phyloP scores from a whole-genome alignment of 1,140 invertebrate species.

The Papilio aristodemus region DNA sequence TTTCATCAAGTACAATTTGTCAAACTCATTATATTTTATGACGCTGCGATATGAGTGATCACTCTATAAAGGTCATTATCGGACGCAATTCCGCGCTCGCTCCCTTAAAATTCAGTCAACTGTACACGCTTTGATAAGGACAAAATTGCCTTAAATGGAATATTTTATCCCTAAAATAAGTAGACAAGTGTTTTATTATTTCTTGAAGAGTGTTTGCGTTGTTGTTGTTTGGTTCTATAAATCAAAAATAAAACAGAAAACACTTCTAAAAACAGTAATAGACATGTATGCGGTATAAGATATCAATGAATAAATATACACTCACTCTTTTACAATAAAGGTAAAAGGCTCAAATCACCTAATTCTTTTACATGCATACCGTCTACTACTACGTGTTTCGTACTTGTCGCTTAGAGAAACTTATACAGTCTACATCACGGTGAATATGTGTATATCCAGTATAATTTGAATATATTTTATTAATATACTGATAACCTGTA shows the following conservation, averaged over 20 bases:
- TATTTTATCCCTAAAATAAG: neutral
- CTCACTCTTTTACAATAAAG: too few relatives aligned
- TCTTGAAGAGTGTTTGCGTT: neutral
- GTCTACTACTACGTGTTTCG: too few relatives aligned
- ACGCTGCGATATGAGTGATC: conserved; percentile 15
- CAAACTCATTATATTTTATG: conserved; percentile 28
- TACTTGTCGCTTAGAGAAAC: neutral
- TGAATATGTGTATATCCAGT: too few relatives aligned
- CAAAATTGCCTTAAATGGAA: conserved; percentile 25
- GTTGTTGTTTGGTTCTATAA: neutral
- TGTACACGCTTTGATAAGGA: conserved; percentile 28
- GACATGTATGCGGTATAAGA: too few relatives aligned
- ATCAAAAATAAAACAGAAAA: too few relatives aligned
- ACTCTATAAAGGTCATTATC: conserved; percentile 27
- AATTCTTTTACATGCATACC: too few relatives aligned
- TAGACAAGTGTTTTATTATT: neutral
- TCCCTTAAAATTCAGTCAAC: conserved; percentile 17
- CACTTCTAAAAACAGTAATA: neutral
- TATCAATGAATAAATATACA: too few relatives aligned
- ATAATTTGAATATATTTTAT: too few relatives aligned
- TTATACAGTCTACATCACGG: too few relatives aligned
- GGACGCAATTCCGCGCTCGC: conserved; percentile 18
- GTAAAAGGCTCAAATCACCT: too few relatives aligned
- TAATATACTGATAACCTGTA: too few relatives aligned
- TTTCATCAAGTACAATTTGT: conserved; percentile 10